phyloP scores from a whole-genome alignment of 2,113 vertebrate genomes.

The Nibea albiflora region DNA sequence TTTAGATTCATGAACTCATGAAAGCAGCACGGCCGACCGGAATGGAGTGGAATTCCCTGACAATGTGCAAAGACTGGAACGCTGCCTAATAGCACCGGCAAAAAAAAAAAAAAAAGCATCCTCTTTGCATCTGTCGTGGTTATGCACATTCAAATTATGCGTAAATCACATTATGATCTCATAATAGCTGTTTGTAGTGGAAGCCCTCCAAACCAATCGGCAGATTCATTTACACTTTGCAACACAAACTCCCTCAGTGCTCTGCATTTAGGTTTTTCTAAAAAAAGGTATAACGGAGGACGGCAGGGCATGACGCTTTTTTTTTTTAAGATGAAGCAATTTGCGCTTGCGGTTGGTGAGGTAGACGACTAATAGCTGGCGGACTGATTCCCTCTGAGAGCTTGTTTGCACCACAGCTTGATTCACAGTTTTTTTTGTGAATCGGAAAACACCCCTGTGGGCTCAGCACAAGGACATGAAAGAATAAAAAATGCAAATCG shows the following conservation, averaged over 20 bases:
- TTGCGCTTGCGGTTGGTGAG: conserved; percentile 15
- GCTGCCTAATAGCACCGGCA: conserved; percentile 25
- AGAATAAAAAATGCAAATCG: background rate
- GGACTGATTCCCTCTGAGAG: conserved; percentile 30
- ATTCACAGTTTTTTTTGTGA: conserved; percentile 28
- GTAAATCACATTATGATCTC: conserved; percentile 50
- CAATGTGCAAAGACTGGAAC: conserved; percentile 39
- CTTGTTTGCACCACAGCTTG: conserved; percentile 54
- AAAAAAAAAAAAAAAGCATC: conserved; percentile 13
- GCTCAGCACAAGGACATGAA: conserved; percentile 3
- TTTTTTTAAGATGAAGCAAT: conserved; percentile 24
- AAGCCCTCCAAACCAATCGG: conserved; percentile 13
- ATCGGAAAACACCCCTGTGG: conserved; percentile 31
- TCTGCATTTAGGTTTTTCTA: background rate
- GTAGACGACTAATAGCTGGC: conserved; percentile 33
- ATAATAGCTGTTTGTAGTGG: conserved; percentile 28
- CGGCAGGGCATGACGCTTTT: background rate
- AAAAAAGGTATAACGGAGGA: background rate
- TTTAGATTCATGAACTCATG: background rate
- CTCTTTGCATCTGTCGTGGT: conserved; percentile 21
- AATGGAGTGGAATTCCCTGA: background rate
- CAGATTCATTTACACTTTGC: conserved; percentile 40
- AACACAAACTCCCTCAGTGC: background rate
- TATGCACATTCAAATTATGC: conserved; percentile 41
- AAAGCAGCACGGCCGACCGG: background rate